These are phyloP conservation scores for Ceratoteleas bidentatus DNA, from an alignment of 1,140 invertebrate genomes.

Conservation along the genomic window DNA sequence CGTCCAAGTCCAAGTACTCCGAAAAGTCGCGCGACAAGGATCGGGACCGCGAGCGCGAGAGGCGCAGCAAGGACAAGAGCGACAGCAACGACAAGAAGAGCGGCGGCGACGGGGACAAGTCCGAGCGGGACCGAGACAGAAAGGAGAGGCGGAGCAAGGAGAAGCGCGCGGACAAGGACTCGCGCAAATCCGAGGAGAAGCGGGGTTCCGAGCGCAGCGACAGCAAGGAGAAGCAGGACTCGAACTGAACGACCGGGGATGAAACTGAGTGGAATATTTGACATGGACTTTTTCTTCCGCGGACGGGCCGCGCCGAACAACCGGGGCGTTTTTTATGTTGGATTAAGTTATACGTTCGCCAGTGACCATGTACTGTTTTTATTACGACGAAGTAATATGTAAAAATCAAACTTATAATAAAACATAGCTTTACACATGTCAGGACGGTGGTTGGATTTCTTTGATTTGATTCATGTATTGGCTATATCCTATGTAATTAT, in stretches of 20 bases:
- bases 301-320: neutral
- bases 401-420: constrained; percentile 48
- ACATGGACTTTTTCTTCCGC: neutral
- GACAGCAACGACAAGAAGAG: constrained; percentile 78
- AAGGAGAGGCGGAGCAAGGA: constrained; percentile 75
- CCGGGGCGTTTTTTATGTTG: neutral
- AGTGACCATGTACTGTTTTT: constrained; percentile 17
- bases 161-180: constrained; percentile 77
- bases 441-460: neutral
- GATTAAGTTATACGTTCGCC: neutral
- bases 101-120: constrained; percentile 70
- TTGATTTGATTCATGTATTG: too few species aligned
- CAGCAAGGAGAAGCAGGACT: constrained; percentile 76
- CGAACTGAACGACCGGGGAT: constrained; percentile 57
- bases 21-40: constrained; percentile 79
- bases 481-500: too few species aligned
- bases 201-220: constrained; percentile 74
- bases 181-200: constrained; percentile 57
- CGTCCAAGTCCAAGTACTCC: constrained; percentile 78
- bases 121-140: constrained; percentile 73
- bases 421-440: constrained; percentile 36
- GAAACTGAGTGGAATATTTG: neutral
- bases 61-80: constrained; percentile 78
- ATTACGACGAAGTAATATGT: constrained; percentile 19
- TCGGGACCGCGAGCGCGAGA: constrained; percentile 75